These are phyloP conservation scores for Calameuta pallipes DNA, from an alignment of 2,888 invertebrate genomes.

Conservation along the genomic window DNA sequence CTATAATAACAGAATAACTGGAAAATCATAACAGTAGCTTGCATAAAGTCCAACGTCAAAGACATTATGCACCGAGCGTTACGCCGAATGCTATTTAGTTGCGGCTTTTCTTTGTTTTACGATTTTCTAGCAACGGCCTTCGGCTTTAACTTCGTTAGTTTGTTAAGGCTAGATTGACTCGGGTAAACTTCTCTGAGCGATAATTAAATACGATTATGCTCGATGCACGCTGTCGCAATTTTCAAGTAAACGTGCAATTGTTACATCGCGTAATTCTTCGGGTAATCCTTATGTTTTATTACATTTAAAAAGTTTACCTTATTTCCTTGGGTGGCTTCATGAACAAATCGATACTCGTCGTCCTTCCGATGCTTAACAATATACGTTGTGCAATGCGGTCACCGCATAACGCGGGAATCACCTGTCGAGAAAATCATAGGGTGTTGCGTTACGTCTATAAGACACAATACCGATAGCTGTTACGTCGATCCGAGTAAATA, in stretches of 20 bases:
- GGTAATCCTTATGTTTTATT: too few species aligned
- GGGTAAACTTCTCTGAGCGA: not conserved
- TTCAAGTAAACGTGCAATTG: not conserved
- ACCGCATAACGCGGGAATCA: too few species aligned
- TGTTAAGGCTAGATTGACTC: not conserved
- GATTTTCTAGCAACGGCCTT: not conserved
- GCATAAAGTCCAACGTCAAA: too few species aligned
- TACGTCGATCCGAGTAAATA: too few species aligned
- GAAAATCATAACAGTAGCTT: slow-evolving; percentile 28
- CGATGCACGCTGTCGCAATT: not conserved
- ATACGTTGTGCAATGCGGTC: too few species aligned
- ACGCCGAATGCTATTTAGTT: not conserved
- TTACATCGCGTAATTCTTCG: not conserved
- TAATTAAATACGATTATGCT: not conserved
- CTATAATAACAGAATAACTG: slow-evolving; percentile 53
- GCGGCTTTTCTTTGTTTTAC: not conserved
- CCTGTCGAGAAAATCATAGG: too few species aligned
- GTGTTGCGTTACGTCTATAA: too few species aligned
- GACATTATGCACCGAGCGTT: not conserved
- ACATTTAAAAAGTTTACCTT: too few species aligned
- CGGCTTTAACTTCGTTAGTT: not conserved
- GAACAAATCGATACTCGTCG: too few species aligned
- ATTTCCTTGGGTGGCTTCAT: too few species aligned
- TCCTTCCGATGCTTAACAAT: too few species aligned
- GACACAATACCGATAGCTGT: too few species aligned